A percentile compares a stretch with the other conserved stretches of the same genome.
Evolutionary conservation across 2,113 vertebrate genomes (phyloP).

Genomic region (Platichthys stellatus): DNA sequence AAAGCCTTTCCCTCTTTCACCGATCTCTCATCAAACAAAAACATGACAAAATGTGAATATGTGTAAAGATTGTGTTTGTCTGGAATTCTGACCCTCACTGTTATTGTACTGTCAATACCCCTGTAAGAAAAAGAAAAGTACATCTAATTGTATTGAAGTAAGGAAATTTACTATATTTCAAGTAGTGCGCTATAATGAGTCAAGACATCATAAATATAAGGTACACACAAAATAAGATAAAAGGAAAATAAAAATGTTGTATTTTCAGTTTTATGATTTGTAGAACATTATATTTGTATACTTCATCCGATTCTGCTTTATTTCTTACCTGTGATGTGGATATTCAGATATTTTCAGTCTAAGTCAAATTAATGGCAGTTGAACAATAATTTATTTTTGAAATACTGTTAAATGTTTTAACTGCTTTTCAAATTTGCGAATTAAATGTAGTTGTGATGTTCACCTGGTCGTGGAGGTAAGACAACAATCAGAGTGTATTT

Average conservation of each 20-base stretch:
- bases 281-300: too few species aligned
- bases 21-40: constrained; percentile 2
- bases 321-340: too few species aligned
- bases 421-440: constrained; percentile 1
- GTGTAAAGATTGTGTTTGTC: constrained; percentile 9
- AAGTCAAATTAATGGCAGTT: too few species aligned
- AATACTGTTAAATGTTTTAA: not conserved
- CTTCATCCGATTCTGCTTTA: too few species aligned
- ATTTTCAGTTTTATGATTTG: too few species aligned
- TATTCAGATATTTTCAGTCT: too few species aligned
- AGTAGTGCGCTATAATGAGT: not conserved
- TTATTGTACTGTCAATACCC: not conserved
- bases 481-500: not conserved
- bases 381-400: not conserved
- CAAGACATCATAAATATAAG: not conserved
- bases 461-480: too few species aligned
- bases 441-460: too few species aligned
- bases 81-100: not conserved
- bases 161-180: not conserved
- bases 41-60: constrained; percentile 17
- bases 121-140: not conserved
- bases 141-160: not conserved
- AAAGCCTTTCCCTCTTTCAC: not conserved
- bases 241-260: too few species aligned
- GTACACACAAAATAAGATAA: not conserved